Percentiles rank a stretch among this genome's conserved stretches.
These are phyloP conservation scores for Calameuta pallipes DNA, from an alignment of 2,888 invertebrate genomes.

Conservation along the genomic window DNA sequence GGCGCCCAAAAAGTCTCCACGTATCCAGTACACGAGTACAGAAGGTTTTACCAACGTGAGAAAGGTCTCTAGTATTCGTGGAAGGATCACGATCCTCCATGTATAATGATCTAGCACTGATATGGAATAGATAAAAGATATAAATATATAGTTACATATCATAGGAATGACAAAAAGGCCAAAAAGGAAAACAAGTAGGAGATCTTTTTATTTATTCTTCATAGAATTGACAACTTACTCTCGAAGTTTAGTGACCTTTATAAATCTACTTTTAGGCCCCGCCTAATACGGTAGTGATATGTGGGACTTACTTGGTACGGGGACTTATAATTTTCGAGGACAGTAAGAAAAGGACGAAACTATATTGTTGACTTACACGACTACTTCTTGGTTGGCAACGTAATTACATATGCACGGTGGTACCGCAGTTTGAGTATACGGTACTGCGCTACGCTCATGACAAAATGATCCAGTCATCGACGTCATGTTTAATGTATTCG, in stretches of 20 bases:
- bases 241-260: not conserved
- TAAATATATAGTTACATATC: not conserved
- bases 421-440: constrained; percentile 11
- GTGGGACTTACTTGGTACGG: not conserved
- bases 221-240: not conserved
- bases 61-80: not conserved
- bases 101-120: not conserved
- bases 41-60: not conserved
- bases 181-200: not conserved
- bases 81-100: not conserved
- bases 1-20: not conserved
- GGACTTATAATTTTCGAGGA: not conserved
- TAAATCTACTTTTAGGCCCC: not conserved
- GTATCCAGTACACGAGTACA: not conserved
- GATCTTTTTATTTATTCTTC: not conserved
- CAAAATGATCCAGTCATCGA: constrained; percentile 50
- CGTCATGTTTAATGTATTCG: constrained; percentile 53
- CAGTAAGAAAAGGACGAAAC: not conserved
- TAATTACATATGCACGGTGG: constrained; percentile 45
- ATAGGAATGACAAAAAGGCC: not conserved
- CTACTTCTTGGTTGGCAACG: constrained; percentile 1
- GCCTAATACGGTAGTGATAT: not conserved
- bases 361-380: constrained; percentile 1
- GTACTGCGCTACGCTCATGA: constrained; percentile 36
- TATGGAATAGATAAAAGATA: not conserved